Base-by-base conservation (phyloP, 2,888 invertebrate species). In the Aleiodes alternator region DNA sequence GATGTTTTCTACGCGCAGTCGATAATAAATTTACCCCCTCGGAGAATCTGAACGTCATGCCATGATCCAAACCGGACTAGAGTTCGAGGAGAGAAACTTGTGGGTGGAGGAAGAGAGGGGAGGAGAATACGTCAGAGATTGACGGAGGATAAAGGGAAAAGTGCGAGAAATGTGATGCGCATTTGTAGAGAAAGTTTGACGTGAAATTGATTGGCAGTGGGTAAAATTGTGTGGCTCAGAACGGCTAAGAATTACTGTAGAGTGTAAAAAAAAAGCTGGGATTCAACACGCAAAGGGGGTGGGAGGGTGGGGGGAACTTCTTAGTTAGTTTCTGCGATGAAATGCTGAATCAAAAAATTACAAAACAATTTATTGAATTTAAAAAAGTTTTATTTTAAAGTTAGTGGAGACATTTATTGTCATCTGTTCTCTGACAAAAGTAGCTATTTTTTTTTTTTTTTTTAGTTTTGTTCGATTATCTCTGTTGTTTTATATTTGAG, bases 201-300 rank as follows among this genome's bases (percentile, higher is more conserved):
- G 85, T 83, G 73, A 81, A 86, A 87, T 86, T 86, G 87, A 87
- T 87, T 82, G 85, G 77, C 59, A 51, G 69, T 69, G 38, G 66
- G 34, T 68, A 61, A 66, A 66, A 61, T 57, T 53, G 57, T 53
- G 57, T 29, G 31, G 64, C 43, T 64, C 34, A 6, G 16, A 48
- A 43, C 9, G 2, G 12, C 8, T 48, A 64, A 64, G 64, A 64
- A 64, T 59, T 16, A 1, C 23, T 68, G 61, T 57, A 69, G 73
- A 77, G 61, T 77, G 23, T 23, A 23, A 23, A 23, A 23, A 51
- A 16, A 71, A 71, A 71, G 43, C 57, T 59, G 14, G 50, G 51
- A 51, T 64, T 72, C 59, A 72, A 72, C 72, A 72, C 61, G 59
- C 61, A 59, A 72, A 23, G 23, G 23, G 23, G 23, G 23, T 1